Conservation (phyloP, 2,797 vertebrate genomes). For the Simalia tracyae region DNA sequence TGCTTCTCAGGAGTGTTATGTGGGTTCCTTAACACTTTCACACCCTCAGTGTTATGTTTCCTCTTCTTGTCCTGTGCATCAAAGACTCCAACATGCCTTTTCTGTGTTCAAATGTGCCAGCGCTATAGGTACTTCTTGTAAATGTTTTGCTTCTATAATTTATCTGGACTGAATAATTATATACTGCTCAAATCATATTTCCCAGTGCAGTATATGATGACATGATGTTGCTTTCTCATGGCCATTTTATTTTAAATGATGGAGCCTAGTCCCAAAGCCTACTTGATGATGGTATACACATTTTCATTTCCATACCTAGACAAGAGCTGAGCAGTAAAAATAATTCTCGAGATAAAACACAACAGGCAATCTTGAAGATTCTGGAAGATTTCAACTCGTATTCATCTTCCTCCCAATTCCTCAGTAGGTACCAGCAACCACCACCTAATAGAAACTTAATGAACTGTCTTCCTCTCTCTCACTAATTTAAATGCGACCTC, state of each 20-base stretch:
- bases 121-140: neutral
- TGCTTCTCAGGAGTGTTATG: conserved; percentile 23
- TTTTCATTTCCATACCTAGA: neutral
- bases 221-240: neutral
- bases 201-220: neutral
- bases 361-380: neutral
- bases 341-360: neutral
- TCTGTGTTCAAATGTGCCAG: neutral
- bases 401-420: neutral
- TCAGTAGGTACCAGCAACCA: neutral
- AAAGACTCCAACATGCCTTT: neutral
- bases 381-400: neutral
- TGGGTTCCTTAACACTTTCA: conserved; percentile 18
- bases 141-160: neutral
- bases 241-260: neutral
- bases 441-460: neutral
- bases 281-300: neutral
- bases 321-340: neutral
- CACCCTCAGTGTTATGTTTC: conserved; percentile 14
- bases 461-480: neutral
- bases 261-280: neutral
- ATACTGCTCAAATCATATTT: neutral
- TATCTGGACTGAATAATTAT: neutral
- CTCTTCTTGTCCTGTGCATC: neutral
- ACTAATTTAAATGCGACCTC: neutral